Base-by-base conservation (phyloP, 64 coral and sea anemone species). In the Hydrozoanthus tunicans region DNA sequence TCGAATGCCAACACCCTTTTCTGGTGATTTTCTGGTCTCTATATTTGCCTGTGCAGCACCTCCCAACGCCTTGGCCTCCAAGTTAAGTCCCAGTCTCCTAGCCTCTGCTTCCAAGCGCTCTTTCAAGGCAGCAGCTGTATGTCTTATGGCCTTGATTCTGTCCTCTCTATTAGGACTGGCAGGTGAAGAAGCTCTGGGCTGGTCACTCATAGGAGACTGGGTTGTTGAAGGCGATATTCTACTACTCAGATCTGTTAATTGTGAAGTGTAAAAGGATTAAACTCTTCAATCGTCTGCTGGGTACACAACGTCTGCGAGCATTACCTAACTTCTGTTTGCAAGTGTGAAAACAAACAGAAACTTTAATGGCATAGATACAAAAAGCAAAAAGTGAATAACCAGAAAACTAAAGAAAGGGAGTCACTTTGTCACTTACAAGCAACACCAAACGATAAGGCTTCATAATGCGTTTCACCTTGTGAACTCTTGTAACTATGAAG, bases 91-190 rank as follows among this genome's bases (percentile, higher is more conserved):
- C n/a, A 98, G 94, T 73, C 94, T 91, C 64, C 79, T 91, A 17
- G 97, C 97, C n/a, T 96, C 94, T 62, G 91, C 61, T 72, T 95
- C 94, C 59, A 99, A 88, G 11, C 97, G 89, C 10, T 93, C 78
- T 75, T 96, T 95, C 2, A 99, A 90, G 13, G 83, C 92, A 52
- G 92, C 91, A 26, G 97, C 97, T 1, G 97, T 99, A 55, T 91
- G 80, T 51, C 77, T 91, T 24, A 99, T 89, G n/a, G 97, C 97
- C 52, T 79, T 91, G 43, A 99, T 95, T 51, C 97, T 95, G 23
- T 99, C 68, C 76, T 81, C 92, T 96, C 95, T 97, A 17, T 89
- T 93, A 10, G 95, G 92, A 70, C 93, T 94, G 51, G 62, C 77
- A 51, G 68, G 69, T 43, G 84, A 88, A 51, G 69, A 57, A 27